These are phyloP conservation scores for Thaumatotibia leucotreta DNA, from an alignment of 1,140 invertebrate species.

Conservation along the genomic window DNA sequence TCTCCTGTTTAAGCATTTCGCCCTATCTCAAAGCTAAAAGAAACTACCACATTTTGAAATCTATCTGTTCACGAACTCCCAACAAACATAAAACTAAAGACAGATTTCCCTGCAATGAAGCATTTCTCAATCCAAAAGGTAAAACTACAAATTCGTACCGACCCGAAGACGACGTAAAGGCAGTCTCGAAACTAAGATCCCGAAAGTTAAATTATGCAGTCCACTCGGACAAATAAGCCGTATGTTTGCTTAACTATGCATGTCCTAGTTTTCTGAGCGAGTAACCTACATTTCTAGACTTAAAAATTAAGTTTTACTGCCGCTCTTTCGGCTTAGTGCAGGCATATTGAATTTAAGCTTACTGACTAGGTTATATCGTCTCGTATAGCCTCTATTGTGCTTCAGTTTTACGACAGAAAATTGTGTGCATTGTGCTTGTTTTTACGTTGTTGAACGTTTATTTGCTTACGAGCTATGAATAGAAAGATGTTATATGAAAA, in stretches of 20 bases:
- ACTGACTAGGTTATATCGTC: neutral
- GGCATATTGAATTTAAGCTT: neutral
- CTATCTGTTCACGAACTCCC: neutral
- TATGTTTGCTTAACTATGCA: neutral
- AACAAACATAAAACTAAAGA: constrained; percentile 4
- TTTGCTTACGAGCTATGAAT: too few species aligned
- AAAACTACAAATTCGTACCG: neutral
- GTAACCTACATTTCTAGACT: neutral
- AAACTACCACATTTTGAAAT: too few species aligned
- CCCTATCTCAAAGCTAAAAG: too few species aligned
- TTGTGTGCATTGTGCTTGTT: too few species aligned
- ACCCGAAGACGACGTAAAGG: neutral
- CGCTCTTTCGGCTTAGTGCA: neutral
- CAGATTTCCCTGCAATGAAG: neutral
- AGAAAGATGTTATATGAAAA: too few species aligned
- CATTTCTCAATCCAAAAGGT: neutral
- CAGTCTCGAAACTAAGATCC: neutral
- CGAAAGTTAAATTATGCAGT: neutral
- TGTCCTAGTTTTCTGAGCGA: neutral
- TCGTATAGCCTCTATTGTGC: too few species aligned
- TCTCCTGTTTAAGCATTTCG: too few species aligned
- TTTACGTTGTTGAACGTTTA: too few species aligned
- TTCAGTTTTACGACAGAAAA: too few species aligned
- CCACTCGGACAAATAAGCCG: neutral
- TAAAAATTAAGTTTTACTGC: neutral